phyloP scores from a whole-genome alignment of 2,797 vertebrate species.

The Uromys caudimaculatus region DNA sequence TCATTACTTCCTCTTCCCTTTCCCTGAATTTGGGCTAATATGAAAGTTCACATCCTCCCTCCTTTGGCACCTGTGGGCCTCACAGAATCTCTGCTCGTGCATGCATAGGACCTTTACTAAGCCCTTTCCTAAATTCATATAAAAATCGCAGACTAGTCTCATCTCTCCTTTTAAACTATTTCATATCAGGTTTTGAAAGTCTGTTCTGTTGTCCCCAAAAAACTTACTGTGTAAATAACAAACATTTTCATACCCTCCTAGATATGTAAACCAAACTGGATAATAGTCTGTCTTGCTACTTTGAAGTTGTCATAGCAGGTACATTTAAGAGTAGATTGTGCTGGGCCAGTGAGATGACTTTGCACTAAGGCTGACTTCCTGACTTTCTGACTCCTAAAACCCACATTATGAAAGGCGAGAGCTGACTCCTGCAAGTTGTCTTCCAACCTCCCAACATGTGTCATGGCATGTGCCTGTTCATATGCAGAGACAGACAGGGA shows the following conservation, averaged over 20 bases:
- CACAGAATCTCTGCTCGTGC: not conserved
- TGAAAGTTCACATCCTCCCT: not conserved
- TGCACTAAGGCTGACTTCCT: not conserved
- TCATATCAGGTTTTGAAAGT: not conserved
- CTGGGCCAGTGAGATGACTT: not conserved
- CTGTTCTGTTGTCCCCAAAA: not conserved
- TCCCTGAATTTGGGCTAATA: not conserved
- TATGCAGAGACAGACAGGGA: no score
- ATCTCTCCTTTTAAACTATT: not conserved
- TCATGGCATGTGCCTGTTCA: not conserved
- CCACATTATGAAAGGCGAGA: not conserved
- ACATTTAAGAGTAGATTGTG: not conserved
- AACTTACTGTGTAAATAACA: not conserved
- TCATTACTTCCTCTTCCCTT: not conserved
- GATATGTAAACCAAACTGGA: not conserved
- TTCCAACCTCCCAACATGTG: not conserved
- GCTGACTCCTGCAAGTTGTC: not conserved
- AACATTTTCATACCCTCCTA: not conserved
- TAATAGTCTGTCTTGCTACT: not conserved
- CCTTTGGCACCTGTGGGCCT: not conserved
- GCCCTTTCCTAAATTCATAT: not conserved
- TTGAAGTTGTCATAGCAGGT: not conserved
- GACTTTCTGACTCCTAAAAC: not conserved
- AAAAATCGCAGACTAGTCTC: not conserved
- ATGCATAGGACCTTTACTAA: not conserved